phyloP scores from a whole-genome alignment of 1,140 invertebrate species.

The Pseudachorutes palmiensis region DNA sequence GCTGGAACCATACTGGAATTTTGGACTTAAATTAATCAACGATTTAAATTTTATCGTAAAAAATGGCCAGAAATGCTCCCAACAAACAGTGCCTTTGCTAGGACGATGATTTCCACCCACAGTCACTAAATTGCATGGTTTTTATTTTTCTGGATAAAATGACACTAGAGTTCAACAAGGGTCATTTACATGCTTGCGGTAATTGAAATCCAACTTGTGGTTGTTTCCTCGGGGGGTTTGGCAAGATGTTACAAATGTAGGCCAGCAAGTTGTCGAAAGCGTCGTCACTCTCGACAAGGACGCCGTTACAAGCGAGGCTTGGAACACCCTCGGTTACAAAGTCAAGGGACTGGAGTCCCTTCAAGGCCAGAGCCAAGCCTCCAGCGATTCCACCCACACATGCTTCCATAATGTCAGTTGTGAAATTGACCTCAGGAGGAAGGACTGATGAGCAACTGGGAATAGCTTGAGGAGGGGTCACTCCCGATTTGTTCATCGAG shows the following conservation, averaged over 20 bases:
- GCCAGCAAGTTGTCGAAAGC: background rate
- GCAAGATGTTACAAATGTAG: background rate
- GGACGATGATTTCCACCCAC: no score
- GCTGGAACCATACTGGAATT: no score
- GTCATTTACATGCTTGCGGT: background rate
- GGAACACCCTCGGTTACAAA: background rate
- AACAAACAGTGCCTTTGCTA: no score
- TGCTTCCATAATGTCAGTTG: background rate
- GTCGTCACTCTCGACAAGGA: background rate
- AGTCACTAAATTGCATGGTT: no score
- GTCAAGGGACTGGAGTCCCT: constrained; percentile 1
- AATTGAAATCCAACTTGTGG: background rate
- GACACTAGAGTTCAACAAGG: no score
- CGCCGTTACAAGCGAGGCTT: background rate
- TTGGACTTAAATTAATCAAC: no score
- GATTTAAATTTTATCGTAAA: no score
- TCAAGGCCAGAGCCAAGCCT: background rate
- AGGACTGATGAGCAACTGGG: background rate
- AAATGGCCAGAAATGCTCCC: no score
- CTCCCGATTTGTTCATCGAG: background rate
- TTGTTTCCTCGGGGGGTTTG: background rate
- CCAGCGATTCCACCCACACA: constrained; percentile 1
- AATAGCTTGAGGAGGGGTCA: background rate
- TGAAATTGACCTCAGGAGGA: background rate
- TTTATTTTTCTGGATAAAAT: no score